Evolutionary conservation across 2,797 vertebrate genomes (phyloP).

Genomic region (Adelosebastes latens): DNA sequence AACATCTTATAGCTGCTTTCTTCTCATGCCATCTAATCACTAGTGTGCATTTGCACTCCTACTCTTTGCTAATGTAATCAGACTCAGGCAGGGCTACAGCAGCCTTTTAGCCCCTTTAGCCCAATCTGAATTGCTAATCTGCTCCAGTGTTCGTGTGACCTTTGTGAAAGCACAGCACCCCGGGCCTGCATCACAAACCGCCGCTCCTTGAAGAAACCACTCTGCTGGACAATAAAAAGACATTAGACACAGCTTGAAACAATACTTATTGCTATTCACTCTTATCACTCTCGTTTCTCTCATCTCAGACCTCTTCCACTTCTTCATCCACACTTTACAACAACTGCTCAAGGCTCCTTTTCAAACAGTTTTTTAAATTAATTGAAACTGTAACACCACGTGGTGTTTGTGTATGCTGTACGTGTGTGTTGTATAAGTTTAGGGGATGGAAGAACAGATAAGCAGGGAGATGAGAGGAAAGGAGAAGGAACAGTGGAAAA

Average conservation of each 20-base stretch:
- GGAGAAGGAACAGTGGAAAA: neutral
- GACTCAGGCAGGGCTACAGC: conserved; percentile 69
- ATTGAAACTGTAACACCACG: neutral
- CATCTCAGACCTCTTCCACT: neutral
- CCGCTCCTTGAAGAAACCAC: conserved; percentile 60
- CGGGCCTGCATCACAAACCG: conserved; percentile 71
- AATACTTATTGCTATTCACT: conserved; percentile 24
- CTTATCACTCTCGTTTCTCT: conserved; percentile 11
- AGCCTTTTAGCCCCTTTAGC: conserved; percentile 80
- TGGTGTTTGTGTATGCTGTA: neutral
- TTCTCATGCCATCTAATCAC: conserved; percentile 57
- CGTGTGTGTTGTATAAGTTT: neutral
- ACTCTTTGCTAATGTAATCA: conserved; percentile 78
- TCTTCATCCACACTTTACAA: neutral
- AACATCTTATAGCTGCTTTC: conserved; percentile 23
- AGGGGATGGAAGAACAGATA: neutral
- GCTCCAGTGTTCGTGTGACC: conserved; percentile 77
- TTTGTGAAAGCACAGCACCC: conserved; percentile 77
- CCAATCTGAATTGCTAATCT: conserved; percentile 83
- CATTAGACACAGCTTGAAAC: conserved; percentile 38
- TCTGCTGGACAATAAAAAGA: conserved; percentile 58
- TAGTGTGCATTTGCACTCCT: conserved; percentile 56
- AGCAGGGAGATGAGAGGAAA: neutral
- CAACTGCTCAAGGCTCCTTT: neutral
- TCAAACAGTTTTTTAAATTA: neutral